phyloP scores from a whole-genome alignment of 2,113 vertebrate genomes.

The Thinocorus orbignyianus region DNA sequence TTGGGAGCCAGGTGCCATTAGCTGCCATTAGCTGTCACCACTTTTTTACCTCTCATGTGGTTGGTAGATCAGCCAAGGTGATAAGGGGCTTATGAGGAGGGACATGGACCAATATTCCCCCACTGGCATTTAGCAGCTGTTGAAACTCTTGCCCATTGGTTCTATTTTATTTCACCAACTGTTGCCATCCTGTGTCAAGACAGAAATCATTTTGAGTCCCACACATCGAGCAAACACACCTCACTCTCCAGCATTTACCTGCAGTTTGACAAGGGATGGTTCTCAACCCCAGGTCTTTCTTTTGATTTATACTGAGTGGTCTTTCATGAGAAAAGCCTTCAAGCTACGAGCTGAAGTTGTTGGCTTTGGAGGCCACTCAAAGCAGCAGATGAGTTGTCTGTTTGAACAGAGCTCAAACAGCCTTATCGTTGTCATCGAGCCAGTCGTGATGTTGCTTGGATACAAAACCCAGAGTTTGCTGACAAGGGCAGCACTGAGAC shows the following conservation, averaged over 20 bases:
- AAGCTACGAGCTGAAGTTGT: not conserved
- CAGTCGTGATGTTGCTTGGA: not conserved
- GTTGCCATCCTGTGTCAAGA: not conserved
- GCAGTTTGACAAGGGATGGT: not conserved
- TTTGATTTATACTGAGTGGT: not conserved
- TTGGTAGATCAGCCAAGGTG: not conserved
- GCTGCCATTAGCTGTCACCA: not conserved
- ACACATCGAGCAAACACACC: not conserved
- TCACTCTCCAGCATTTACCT: not conserved
- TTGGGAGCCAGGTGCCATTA: not conserved
- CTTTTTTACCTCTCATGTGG: not conserved
- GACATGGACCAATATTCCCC: not conserved
- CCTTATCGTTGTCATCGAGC: rapidly evolving
- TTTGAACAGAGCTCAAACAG: not conserved
- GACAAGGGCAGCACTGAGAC: not conserved
- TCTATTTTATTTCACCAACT: not conserved
- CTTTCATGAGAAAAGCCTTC: not conserved
- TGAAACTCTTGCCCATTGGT: not conserved
- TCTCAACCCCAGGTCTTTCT: not conserved
- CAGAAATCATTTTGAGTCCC: not conserved
- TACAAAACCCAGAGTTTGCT: not conserved
- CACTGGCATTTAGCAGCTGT: not conserved
- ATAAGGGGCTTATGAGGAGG: not conserved
- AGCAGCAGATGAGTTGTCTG: not conserved
- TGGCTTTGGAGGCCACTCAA: not conserved